Evolutionary conservation across 2,113 vertebrate genomes (phyloP), one percentile per base, ranked within the genome.

Genomic region (Datnioides undecimradiatus): DNA sequence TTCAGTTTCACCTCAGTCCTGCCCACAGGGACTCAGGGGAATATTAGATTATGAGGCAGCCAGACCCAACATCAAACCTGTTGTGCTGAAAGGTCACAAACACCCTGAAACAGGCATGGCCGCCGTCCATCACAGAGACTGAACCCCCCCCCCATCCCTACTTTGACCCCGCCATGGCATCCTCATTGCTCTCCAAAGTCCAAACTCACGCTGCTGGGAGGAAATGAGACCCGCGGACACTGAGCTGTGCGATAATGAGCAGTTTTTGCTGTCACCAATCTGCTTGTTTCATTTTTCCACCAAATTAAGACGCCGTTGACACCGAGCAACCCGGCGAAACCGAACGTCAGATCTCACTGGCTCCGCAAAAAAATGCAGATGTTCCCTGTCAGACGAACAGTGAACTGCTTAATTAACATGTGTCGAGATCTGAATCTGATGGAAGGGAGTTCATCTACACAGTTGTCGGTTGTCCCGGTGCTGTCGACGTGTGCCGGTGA

Each of bases 61-160:
- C 78, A 72, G 41, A 59, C 25, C 38, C 60, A 51, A 77, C 86
- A 87, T 87, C 87, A 77, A 84, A 87, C 62, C 78, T 81, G 59
- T 66, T 69, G 69, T 54, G 29, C 33, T 49, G 23, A 88, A 89
- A 91, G 86, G 78, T 84, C 87, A 80, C 48, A 5, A 31, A 33
- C 63, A 64, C 23, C 43, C 68, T 45, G 59, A 79, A 64, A 64
- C 8, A 5, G 13, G 48, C 46, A 45, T 31, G 52, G 38, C 49
- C 27, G 8, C 63, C 8, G 34, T 49, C 65, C 68, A 79, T 73
- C 65, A 33, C 16, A 64, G 29, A 33, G 25, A 23, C 52, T 12
- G 38, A 72, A 79, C 25, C 51, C 25, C 34, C 66, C 13, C 58
- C 25, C 51, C 25, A 34, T 69, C 13, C 58, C 49, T 48, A 27